Evolutionary conservation across 1,140 invertebrate genomes (phyloP), one percentile per base, ranked within the genome.

Genomic region (Dryas iulia): DNA sequence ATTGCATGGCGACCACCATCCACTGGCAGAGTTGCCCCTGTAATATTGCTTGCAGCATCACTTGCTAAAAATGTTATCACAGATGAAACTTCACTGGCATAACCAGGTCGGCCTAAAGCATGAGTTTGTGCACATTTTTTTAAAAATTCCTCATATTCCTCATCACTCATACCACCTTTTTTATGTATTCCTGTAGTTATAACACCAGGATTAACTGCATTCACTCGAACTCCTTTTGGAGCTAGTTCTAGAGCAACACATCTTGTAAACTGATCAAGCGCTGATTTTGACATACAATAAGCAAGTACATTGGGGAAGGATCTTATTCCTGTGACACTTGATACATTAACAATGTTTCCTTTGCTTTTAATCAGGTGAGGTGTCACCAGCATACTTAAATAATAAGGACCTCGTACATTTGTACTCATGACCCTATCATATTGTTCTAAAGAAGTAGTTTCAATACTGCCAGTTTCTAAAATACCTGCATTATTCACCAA

Each of bases 231-330:
- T 71, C 94, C 92, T 90, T 96, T 95, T 0, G 91, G 66, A 8
- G 94, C 96, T 21, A 96, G 84, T 83, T 96, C 95, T 65, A 96
- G 90, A 21, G 94, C 94, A 14, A 93, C 79, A 71, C 95, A 96
- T 78, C 94, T 92, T 10, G 97, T 97, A 54, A 98, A 93, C 77
- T 97, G 96, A 90, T 97, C 96, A 8, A 98, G 72, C 18, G 96
- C 96, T 67, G 96, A 87, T 92, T 98, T 98, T 25, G 95, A 96
- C 92, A 97, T 95, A 75, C 95, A 95, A 80, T 98, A 97, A 0
- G 95, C 93, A 58, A 95, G 82, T 30, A 94, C 88, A 73, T 93
- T 93, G 23, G 94, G 92, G 71, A 95, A 95, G 8, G 96, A 93
- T 88, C 96, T 89, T 24, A 96, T 77, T n/a, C 96, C 96, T 77